Percentiles rank a stretch among this genome's conserved stretches.
Evolutionary conservation across 2,888 invertebrate genomes (phyloP).

Genomic region (Dryomyza anilis): DNA sequence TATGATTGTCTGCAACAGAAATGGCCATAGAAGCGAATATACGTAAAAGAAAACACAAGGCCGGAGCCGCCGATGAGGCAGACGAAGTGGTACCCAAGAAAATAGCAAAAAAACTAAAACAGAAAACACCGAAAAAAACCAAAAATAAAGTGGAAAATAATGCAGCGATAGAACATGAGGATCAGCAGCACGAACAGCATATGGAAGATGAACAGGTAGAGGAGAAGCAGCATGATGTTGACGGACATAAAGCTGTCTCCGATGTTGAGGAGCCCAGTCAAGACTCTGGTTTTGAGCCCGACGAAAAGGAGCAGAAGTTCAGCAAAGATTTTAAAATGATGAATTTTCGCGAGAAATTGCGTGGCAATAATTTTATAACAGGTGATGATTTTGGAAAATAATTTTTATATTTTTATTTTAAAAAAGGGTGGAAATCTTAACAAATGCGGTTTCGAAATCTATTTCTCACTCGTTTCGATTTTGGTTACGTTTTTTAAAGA

Average conservation of each 20-base stretch:
- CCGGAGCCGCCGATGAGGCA: slow-evolving; percentile 29
- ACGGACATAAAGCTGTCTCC: neutral
- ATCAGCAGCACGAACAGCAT: neutral
- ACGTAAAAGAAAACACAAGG: slow-evolving; percentile 48
- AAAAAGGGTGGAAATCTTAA: too few relatives aligned
- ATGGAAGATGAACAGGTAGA: neutral
- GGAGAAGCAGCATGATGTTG: neutral
- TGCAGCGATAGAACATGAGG: neutral
- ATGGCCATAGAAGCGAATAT: slow-evolving; percentile 53
- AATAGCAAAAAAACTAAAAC: slow-evolving; percentile 42
- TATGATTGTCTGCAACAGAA: too few relatives aligned
- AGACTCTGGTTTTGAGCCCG: slow-evolving; percentile 45
- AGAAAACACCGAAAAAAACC: slow-evolving; percentile 31
- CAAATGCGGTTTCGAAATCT: too few relatives aligned
- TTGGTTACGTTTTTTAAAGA: too few relatives aligned
- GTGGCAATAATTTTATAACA: slow-evolving; percentile 64
- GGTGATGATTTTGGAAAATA: slow-evolving; percentile 62
- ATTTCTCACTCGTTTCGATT: too few relatives aligned
- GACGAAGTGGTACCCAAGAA: slow-evolving; percentile 49
- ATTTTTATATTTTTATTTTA: too few relatives aligned
- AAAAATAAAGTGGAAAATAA: slow-evolving; percentile 14
- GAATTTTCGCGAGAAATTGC: slow-evolving; percentile 67
- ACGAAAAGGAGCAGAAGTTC: slow-evolving; percentile 46
- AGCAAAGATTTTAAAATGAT: slow-evolving; percentile 65
- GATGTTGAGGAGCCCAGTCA: slow-evolving; percentile 26